Evolutionary conservation across 2,113 vertebrate genomes (phyloP).

Genomic region (Thamnophis sirtalis): DNA sequence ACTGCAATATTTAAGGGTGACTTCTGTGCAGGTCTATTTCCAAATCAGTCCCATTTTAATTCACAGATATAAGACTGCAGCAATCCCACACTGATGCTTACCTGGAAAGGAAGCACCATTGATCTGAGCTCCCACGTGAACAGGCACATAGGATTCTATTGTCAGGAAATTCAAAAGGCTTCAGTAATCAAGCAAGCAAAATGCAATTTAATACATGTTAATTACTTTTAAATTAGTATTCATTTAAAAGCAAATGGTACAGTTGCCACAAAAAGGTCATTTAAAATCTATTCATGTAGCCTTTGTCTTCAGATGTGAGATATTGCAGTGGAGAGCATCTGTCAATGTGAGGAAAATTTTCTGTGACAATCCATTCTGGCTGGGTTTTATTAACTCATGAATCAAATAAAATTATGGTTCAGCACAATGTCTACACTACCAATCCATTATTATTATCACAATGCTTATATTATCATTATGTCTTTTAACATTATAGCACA

Average conservation of each 20-base stretch:
- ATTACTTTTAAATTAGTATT: neutral
- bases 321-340: neutral
- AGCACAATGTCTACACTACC: neutral
- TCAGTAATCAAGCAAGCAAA: neutral
- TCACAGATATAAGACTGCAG: neutral
- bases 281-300: neutral
- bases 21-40: neutral
- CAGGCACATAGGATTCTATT: neutral
- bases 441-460: neutral
- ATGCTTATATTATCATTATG: neutral
- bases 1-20: neutral
- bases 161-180: neutral
- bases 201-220: neutral
- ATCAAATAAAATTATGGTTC: neutral
- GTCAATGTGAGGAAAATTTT: neutral
- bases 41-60: neutral
- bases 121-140: neutral
- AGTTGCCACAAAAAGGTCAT: neutral
- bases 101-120: neutral
- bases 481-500: neutral
- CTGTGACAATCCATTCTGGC: neutral
- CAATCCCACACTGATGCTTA: neutral
- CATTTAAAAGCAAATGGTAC: neutral
- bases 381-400: neutral
- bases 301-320: neutral